Base-by-base conservation (phyloP, 2,888 invertebrate genomes). In the Agrochola circellaris region DNA sequence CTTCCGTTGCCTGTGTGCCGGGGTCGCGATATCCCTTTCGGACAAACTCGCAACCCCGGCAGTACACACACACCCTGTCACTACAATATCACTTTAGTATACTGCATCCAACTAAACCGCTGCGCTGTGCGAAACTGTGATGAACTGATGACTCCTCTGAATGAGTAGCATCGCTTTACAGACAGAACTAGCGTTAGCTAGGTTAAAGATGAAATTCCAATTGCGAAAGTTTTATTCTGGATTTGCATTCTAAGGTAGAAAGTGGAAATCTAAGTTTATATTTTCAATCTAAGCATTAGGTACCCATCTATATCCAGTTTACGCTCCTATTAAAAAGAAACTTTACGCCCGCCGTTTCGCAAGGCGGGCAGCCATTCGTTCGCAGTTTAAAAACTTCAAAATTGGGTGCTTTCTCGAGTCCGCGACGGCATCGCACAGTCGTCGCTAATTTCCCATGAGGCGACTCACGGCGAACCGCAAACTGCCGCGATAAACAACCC, bases 391-490 rank as follows among this genome's bases (percentile, higher is more conserved):
- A 93, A 93, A 89, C 91, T 93, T 93, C 91, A 92, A 92, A 94
- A 93, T 93, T 92, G 91, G 91, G 92, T 90, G 91, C 91, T 90
- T 91, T 90, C 90, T 86, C 77, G 82, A 79, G 89, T 91, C 87
- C 86, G 86, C 82, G 86, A 80, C 84, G 88, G 87, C 87, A 88
- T 88, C 88, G 83, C 77, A 73, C 82, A 89, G 88, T 89, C 91
- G 89, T 86, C 88, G 86, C 90, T 93, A 93, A 94, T 94, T 94
- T 94, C 94, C 94, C 94, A 79, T 73, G 94, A 92, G 94, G 87
- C 91, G 83, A 85, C 89, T 91, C 90, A 89, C 89, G 88, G 89
- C 83, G 85, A 81, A 79, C 91, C 93, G 90, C 92, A 90, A 92
- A 92, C 91, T 91, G 92, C 88, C 85, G 83, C 91, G 88, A 91